Evolutionary conservation across 1,140 invertebrate genomes (phyloP), one percentile per base, ranked within the genome.

Genomic region (Cydia amplana): DNA sequence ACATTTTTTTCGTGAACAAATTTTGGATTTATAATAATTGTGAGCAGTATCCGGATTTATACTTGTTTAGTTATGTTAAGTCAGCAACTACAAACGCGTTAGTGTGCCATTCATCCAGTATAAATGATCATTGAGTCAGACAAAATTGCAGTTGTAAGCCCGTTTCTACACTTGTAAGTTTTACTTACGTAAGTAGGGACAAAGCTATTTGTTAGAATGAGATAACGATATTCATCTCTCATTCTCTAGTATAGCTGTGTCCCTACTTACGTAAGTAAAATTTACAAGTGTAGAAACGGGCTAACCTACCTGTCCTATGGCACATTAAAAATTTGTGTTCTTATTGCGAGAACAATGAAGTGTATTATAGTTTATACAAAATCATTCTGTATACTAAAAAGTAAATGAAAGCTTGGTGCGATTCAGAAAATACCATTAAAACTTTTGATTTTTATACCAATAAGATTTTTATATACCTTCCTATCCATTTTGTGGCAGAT

Each of bases 371-470:
- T 90, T 89, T 86, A 89, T 87, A 91, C 85, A 90, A 91, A 90
- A 93, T 90, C 86, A 91, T 90, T 90, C 91, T 91, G 91, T 93
- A 93, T 93, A 93, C 90, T 93, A 93, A 91, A 92, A 90, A 90
- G 86, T 91, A 91, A 91, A 91, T 91, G 89, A 90, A 93, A 91
- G 91, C 91, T 93, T 93, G 91, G 91, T 91, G 91, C 91, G 91
- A 93, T 93, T 91, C 90, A 91, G 91, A 92, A 92, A 93, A 93
- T 91, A 93, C 91, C 91, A 93, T 93, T 93, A 93, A 93, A 93
- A 91, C 91, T 93, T 93, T 93, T 93, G 91, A 93, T 93, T 93
- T 93, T 93, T 93, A 93, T 93, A 93, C 91, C 91, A 93, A 91
- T 76, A 84, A 79, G 87, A 82, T 85, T 87, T 91, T 91, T 87